Conservation (phyloP, 2,888 invertebrate species). For the Hartigia nigra region DNA sequence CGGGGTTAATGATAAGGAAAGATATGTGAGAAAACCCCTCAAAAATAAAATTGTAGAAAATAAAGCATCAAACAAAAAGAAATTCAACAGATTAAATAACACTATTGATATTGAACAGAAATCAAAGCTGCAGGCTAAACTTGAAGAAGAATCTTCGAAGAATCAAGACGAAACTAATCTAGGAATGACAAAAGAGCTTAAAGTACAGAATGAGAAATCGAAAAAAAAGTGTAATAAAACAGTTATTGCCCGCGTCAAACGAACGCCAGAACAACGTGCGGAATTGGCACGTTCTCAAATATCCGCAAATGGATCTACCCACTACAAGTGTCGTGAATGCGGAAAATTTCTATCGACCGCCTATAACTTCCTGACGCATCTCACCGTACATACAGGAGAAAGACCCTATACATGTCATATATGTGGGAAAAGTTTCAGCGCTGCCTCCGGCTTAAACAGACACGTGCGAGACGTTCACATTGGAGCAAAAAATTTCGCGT, state of each 20-base stretch:
- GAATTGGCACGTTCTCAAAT: slow-evolving; percentile 28
- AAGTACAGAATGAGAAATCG: neutral
- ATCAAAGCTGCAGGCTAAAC: neutral
- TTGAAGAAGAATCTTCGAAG: neutral
- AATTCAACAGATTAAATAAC: neutral
- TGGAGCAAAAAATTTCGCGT: slow-evolving; percentile 47
- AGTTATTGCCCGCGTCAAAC: neutral
- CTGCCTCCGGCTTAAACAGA: slow-evolving; percentile 50
- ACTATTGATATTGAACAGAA: neutral
- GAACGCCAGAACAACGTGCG: neutral
- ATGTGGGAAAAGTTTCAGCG: slow-evolving; percentile 58
- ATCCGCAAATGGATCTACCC: slow-evolving; percentile 66
- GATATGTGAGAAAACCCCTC: neutral
- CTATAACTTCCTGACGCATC: slow-evolving; percentile 63
- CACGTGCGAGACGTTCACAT: slow-evolving; percentile 54
- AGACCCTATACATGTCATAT: slow-evolving; percentile 48
- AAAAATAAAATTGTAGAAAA: neutral
- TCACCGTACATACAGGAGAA: slow-evolving; percentile 47
- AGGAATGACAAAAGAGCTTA: neutral
- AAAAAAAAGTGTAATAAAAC: neutral
- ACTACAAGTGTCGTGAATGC: slow-evolving; percentile 71
- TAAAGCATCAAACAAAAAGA: neutral
- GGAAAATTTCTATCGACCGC: slow-evolving; percentile 71
- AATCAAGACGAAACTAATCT: neutral
- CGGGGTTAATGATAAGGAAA: neutral